Base-by-base conservation (phyloP, 2,888 invertebrate genomes). In the Acanthococcus lagerstroemiae region DNA sequence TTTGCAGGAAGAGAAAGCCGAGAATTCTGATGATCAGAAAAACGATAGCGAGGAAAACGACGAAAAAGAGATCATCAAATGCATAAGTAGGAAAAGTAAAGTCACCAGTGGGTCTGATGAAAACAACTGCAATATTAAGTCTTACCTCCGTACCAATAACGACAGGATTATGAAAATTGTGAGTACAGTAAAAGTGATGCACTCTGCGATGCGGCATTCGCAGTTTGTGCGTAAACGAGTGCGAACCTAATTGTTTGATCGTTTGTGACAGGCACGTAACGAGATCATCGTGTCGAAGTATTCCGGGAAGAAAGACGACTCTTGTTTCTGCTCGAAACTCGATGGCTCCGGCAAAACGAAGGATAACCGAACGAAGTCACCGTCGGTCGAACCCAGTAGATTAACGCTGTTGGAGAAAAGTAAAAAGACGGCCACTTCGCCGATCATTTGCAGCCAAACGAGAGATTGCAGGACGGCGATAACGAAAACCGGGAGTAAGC, bases 31-130 rank as follows among this genome's bases (percentile, higher is more conserved):
- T 1, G 2, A 9, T 3, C 37, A 37, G 37, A 3, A 37, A 37
- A n/a, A 71, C 44, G 68, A 70, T 65, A 54, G 68, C 48, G 71
- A 70, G 37, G 63, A 63, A 30, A 27, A 52, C n/a, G 19, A 37
- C 9, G 63, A 63, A 37, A 61, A 26, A 12, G 60, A n/a, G n/a
- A 48, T 44, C 17, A 50, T 27, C 21, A 21, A 22, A 15, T 48
- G 50, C 25, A 37, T 52, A 6, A 37, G 22, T 24, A 60, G 26
- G 27, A 48, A 60, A 7, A 21, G 48, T 24, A 45, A 46, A 60
- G 30, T 26, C 7, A 56, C 30, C 17, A 48, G 48, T 12, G 48
- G 60, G 21, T 52, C 37, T 25, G 63, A 52, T 9, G 63, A 52
- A 7, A 52, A 52, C 24, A 52, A 22, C 26, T 63, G 30, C 17